A percentile compares a stretch with the other conserved stretches of the same genome.
Evolutionary conservation across 2,113 vertebrate species (phyloP).

Genomic region (Antechinus flavipes): DNA sequence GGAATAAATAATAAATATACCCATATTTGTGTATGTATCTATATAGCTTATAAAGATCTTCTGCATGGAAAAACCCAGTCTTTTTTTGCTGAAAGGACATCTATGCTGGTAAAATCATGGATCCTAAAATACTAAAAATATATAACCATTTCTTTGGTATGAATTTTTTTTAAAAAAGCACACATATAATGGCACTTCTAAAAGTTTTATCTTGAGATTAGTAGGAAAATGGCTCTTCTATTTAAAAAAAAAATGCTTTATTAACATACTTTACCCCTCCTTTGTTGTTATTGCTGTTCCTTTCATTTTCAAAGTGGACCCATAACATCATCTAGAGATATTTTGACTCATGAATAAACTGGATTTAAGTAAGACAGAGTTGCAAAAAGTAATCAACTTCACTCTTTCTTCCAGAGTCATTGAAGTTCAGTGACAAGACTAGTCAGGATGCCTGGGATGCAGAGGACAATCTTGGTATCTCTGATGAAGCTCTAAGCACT

Average conservation of each 20-base stretch:
- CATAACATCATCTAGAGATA: background rate
- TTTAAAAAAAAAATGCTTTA: background rate
- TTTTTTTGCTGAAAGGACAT: background rate
- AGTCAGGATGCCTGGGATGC: background rate
- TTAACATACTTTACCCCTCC: background rate
- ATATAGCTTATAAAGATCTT: background rate
- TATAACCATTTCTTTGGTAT: background rate
- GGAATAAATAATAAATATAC: background rate
- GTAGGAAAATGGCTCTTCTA: background rate
- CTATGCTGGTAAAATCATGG: background rate
- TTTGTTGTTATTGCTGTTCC: background rate
- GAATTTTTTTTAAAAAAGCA: background rate
- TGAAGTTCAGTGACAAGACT: background rate
- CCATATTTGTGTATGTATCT: no score
- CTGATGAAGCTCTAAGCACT: background rate
- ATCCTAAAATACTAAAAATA: background rate
- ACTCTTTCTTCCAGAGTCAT: background rate
- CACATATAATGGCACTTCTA: background rate
- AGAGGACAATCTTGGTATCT: background rate
- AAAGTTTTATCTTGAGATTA: background rate
- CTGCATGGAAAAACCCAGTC: background rate
- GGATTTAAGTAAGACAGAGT: background rate
- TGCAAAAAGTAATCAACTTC: background rate
- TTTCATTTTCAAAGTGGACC: background rate
- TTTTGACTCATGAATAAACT: background rate